Base-by-base conservation (phyloP, 2,888 invertebrate genomes). In the Brachyopa scutellaris region DNA sequence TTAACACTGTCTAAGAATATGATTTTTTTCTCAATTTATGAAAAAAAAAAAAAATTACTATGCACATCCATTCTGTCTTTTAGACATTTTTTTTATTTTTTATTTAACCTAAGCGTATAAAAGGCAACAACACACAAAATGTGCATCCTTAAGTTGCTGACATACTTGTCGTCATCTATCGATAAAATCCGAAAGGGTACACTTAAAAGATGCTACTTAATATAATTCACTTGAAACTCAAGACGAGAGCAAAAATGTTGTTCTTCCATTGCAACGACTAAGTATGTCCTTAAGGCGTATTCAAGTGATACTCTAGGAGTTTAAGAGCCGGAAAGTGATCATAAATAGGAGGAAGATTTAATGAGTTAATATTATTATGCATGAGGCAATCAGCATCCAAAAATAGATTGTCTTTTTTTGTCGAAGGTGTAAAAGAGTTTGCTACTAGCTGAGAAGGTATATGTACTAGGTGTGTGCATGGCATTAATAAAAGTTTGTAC, bases 161-260 rank as follows among this genome's bases (percentile, higher is more conserved):
- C 17, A 19, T 26, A 53, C 64, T 67, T 77, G 36, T 7, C 33
- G 11, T 17, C 47, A 21, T 29, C 57, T 31, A 72, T 61, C 53
- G 33, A 82, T 66, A 64, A 59, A 69, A 47, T 64, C 19, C 31
- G 45, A 77, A 74, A 42, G 45, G 40, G 38, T 59, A 40, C 33
- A 55, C 77, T 82, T 2, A 2, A 66, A 26, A 42, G 80, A 82
- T 82, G 53, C 51, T 66, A 26, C 70, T 77, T 77, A 29, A 82
- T 70, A 77, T 77, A 77, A 82, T 82, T 70, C 82, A 61, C 80
- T 82, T 53, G 38, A 57, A 40, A 49, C 40, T 74, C 7, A 49
- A 80, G 51, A 31, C 29, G 40, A 21, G 70, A 61, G 59, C 15
- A 29, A 53, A 69, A 72, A 66, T 45, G 64, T 40, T 57, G 40